A percentile compares a stretch with the other conserved stretches of the same genome.
Conservation (phyloP, 37 sponge, comb jelly and placozoan genomes). For the Mnemiopsis leidyi region DNA sequence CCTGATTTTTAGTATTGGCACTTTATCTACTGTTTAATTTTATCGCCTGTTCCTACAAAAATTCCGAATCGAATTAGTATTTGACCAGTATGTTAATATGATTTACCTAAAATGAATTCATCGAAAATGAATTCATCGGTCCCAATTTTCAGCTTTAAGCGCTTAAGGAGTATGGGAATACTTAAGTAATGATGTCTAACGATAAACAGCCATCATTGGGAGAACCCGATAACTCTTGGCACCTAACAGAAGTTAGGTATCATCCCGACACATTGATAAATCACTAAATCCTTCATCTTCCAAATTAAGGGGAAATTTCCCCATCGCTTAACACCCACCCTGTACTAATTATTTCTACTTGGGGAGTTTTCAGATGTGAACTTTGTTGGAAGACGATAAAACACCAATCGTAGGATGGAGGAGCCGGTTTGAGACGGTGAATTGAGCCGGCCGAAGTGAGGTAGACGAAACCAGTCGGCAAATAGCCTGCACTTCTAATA, state of each 20-base stretch:
- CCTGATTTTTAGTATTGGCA: not conserved
- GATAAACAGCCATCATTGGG: not conserved
- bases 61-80: slow-evolving; percentile 46
- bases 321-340: not conserved
- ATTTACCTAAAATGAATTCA: slow-evolving; percentile 20
- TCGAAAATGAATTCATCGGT: not conserved
- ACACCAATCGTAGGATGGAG: not conserved
- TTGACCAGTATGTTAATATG: slow-evolving; percentile 62
- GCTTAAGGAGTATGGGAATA: not conserved
- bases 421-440: not conserved
- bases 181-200: not conserved
- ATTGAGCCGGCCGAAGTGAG: not conserved
- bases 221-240: not conserved
- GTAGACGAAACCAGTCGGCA: not conserved
- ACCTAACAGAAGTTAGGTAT: not conserved
- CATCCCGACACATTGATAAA: not conserved
- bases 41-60: slow-evolving; percentile 48
- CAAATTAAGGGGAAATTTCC: not conserved
- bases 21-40: slow-evolving; percentile 44
- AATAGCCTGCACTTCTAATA: not conserved
- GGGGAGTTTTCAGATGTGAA: not conserved
- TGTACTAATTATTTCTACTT: not conserved
- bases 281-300: not conserved
- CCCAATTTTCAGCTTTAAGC: not conserved
- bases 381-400: not conserved